Conservation (phyloP, 2,888 invertebrate genomes). For the Xylophagus ater region DNA sequence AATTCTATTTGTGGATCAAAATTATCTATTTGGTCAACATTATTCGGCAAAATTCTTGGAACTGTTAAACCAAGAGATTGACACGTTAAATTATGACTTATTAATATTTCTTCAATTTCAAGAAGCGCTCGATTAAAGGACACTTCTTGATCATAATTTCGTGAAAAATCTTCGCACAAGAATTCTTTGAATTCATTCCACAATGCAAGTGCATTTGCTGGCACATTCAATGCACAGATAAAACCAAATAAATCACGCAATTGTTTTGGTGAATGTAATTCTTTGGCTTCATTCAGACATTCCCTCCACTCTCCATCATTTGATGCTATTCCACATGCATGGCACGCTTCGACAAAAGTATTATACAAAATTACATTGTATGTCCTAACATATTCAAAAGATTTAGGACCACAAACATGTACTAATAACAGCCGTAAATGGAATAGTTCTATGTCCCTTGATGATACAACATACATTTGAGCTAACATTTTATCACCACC, state of each 20-base stretch:
- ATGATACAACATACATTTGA: slow-evolving; percentile 15
- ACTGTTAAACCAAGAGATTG: slow-evolving; percentile 7
- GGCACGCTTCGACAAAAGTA: no score
- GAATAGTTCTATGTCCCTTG: slow-evolving; percentile 16
- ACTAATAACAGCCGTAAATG: slow-evolving; percentile 14
- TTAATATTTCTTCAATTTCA: slow-evolving; percentile 12
- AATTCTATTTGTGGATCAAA: slow-evolving; percentile 2
- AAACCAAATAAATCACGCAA: slow-evolving; percentile 6
- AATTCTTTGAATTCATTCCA: slow-evolving; percentile 4
- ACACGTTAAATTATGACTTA: slow-evolving; percentile 10
- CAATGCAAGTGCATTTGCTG: slow-evolving; percentile 1
- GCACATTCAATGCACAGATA: slow-evolving; percentile 2
- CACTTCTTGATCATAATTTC: neutral
- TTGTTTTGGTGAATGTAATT: no score
- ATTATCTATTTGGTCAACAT: neutral
- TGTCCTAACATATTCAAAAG: slow-evolving; percentile 13
- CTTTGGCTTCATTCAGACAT: slow-evolving; percentile 15
- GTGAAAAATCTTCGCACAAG: slow-evolving; percentile 10
- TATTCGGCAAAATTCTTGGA: neutral
- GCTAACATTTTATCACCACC: slow-evolving; percentile 14
- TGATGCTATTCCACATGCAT: slow-evolving; percentile 15
- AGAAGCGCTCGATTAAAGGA: slow-evolving; percentile 12
- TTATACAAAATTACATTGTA: slow-evolving; percentile 14
- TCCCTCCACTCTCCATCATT: slow-evolving; percentile 17
- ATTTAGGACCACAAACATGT: slow-evolving; percentile 15